Conservation (phyloP, 1,140 invertebrate genomes). For the Lasaia peninsularis region DNA sequence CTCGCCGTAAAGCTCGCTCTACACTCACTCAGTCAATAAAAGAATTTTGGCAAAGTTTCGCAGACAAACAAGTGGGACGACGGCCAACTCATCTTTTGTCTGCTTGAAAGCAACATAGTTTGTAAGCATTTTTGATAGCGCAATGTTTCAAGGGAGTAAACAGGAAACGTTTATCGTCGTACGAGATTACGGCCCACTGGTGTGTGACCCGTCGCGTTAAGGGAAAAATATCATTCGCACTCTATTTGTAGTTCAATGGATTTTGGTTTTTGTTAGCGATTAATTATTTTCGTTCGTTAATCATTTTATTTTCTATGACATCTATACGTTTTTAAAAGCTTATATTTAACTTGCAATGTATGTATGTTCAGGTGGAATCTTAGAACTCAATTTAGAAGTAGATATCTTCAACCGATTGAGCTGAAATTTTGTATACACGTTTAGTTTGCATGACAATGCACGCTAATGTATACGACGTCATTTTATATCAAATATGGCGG, state of each 20-base stretch:
- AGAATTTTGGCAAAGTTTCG: constrained; percentile 76
- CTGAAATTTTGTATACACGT: too few relatives aligned
- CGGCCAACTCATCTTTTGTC: constrained; percentile 75
- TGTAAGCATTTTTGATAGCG: constrained; percentile 63
- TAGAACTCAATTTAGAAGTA: too few relatives aligned
- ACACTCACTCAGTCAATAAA: constrained; percentile 72
- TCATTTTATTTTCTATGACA: too few relatives aligned
- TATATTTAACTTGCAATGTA: too few relatives aligned
- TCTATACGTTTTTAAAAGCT: too few relatives aligned
- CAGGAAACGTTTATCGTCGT: constrained; percentile 37
- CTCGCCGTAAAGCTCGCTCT: constrained; percentile 58
- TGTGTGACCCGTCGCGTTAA: neutral
- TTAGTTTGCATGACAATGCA: too few relatives aligned
- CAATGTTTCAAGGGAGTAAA: constrained; percentile 54
- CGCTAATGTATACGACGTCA: too few relatives aligned
- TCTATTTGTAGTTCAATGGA: neutral
- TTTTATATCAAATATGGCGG: too few relatives aligned
- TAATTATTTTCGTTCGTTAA: neutral
- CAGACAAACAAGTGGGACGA: constrained; percentile 75
- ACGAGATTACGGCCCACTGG: constrained; percentile 26
- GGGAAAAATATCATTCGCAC: neutral
- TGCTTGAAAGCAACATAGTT: constrained; percentile 66
- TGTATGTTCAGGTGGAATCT: too few relatives aligned
- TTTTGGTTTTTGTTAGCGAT: neutral
- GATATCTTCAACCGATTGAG: too few relatives aligned